phyloP scores from a whole-genome alignment of 2,888 invertebrate species.

The Prenolepis imparis region DNA sequence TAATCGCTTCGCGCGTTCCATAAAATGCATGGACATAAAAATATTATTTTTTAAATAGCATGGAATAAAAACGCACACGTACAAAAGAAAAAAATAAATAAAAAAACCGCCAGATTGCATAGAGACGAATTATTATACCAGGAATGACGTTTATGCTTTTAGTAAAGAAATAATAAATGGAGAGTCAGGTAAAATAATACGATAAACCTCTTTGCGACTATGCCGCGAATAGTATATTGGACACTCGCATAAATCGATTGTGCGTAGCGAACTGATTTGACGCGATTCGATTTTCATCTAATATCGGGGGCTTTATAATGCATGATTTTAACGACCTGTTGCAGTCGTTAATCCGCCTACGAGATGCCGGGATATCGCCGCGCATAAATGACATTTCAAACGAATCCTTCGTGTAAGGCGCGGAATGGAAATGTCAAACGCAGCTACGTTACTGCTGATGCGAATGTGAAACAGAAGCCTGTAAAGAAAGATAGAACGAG shows the following conservation, averaged over 20 bases:
- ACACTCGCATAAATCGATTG: slow-evolving; percentile 54
- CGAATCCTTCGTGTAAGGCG: slow-evolving; percentile 71
- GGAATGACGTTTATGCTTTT: slow-evolving; percentile 63
- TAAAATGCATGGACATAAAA: not conserved
- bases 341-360: slow-evolving; percentile 74
- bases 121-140: slow-evolving; percentile 54
- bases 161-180: slow-evolving; percentile 31
- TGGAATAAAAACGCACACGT: not conserved
- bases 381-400: slow-evolving; percentile 74
- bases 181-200: slow-evolving; percentile 37
- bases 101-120: not conserved
- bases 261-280: slow-evolving; percentile 32
- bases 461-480: slow-evolving; percentile 51
- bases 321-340: slow-evolving; percentile 73
- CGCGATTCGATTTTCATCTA: slow-evolving; percentile 71
- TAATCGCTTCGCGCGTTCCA: not conserved
- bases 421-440: slow-evolving; percentile 80
- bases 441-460: slow-evolving; percentile 66
- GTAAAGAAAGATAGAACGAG: slow-evolving; percentile 64
- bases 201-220: slow-evolving; percentile 6
- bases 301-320: slow-evolving; percentile 70
- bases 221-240: slow-evolving; percentile 1
- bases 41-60: not conserved
- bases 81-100: not conserved
- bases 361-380: slow-evolving; percentile 62